These are phyloP conservation scores for Lipotes vexillifer DNA, from an alignment of 2,113 vertebrate genomes.

Conservation along the genomic window DNA sequence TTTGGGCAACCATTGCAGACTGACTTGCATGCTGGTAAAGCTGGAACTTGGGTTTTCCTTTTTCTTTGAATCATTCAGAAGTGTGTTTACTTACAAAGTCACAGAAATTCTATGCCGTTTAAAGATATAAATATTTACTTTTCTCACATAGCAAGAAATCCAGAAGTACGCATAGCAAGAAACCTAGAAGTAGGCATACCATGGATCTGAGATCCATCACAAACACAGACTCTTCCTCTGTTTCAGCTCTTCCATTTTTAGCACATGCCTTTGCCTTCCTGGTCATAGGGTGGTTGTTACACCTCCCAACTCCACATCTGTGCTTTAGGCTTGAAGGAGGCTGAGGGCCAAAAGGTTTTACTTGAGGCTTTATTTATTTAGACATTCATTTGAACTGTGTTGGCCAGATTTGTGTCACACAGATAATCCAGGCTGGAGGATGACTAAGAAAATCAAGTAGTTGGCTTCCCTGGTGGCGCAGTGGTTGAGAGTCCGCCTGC, in stretches of 20 bases:
- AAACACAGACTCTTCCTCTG: neutral
- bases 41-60: neutral
- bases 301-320: neutral
- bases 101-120: neutral
- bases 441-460: neutral
- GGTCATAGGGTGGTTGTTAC: neutral
- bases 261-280: neutral
- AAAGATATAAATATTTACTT: neutral
- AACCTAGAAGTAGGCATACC: neutral
- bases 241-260: neutral
- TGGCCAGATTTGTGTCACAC: neutral
- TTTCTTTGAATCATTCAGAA: neutral
- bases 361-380: neutral
- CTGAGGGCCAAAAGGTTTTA: neutral
- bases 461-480: neutral
- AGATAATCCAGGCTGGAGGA: neutral
- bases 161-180: neutral
- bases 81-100: neutral
- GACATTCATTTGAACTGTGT: neutral
- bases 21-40: neutral
- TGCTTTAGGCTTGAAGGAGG: neutral
- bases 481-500: no score
- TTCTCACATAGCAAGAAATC: neutral
- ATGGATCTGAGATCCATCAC: neutral
- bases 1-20: neutral